A percentile compares a stretch with the other conserved stretches of the same genome.
These are phyloP conservation scores for Hycleus cichorii DNA, from an alignment of 1,140 invertebrate genomes.

Conservation along the genomic window DNA sequence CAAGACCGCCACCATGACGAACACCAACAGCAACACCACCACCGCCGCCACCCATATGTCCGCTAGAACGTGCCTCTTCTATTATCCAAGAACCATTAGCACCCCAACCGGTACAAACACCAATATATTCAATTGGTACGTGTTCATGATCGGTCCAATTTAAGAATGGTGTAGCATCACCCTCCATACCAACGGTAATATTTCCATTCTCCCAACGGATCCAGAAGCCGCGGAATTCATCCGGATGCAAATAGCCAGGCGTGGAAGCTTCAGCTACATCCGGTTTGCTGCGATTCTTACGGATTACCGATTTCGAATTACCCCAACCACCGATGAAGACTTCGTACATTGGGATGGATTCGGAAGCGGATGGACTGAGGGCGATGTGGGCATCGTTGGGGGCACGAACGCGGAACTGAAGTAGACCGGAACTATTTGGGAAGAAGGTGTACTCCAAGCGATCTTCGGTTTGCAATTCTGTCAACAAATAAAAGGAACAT, in stretches of 20 bases:
- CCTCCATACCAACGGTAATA: conserved; percentile 60
- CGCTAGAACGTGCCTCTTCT: conserved; percentile 42
- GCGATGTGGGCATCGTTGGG: conserved; percentile 75
- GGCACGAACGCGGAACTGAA: conserved; percentile 68
- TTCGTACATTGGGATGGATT: conserved; percentile 68
- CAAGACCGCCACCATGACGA: conserved; percentile 25
- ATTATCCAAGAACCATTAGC: conserved; percentile 74
- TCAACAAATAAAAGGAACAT: conserved; percentile 30
- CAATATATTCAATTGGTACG: conserved; percentile 62
- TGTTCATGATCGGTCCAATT: conserved; percentile 61
- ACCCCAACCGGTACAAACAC: conserved; percentile 79
- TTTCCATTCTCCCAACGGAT: conserved; percentile 64
- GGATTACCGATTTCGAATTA: conserved; percentile 75
- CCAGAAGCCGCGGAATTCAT: conserved; percentile 76
- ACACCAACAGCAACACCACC: conserved; percentile 48
- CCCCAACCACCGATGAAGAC: conserved; percentile 78
- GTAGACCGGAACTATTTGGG: conserved; percentile 54
- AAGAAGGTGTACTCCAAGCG: conserved; percentile 75
- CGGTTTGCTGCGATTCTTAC: conserved; percentile 68
- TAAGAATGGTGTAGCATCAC: conserved; percentile 62
- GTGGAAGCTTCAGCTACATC: conserved; percentile 67
- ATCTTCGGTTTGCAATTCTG: conserved; percentile 68
- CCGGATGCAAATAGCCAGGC: conserved; percentile 56
- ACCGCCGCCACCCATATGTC: conserved; percentile 24
- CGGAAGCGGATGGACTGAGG: conserved; percentile 56